These are phyloP conservation scores for Hiodon tergisus DNA, from an alignment of 2,113 vertebrate species.

Conservation along the genomic window DNA sequence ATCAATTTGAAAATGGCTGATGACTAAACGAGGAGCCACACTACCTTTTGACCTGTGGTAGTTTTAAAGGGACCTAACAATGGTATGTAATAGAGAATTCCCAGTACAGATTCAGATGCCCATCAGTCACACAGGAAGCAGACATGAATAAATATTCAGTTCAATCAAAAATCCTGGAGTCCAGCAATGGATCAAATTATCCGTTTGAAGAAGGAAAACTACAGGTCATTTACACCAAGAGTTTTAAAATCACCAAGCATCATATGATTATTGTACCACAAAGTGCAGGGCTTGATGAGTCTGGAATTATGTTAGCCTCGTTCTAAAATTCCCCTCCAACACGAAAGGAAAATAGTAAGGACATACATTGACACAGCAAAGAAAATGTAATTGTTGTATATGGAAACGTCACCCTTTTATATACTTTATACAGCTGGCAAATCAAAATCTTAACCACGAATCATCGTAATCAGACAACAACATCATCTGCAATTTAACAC, in stretches of 20 bases:
- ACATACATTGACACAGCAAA: slow-evolving; percentile 9
- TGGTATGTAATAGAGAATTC: background rate
- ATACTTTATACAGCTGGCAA: slow-evolving; percentile 21
- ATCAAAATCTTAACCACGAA: slow-evolving; percentile 14
- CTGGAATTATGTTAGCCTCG: background rate
- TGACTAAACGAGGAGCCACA: background rate
- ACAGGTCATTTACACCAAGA: background rate
- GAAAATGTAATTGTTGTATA: slow-evolving; percentile 22
- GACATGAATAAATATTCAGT: background rate
- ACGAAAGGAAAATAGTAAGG: background rate
- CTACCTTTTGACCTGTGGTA: background rate
- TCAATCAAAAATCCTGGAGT: background rate
- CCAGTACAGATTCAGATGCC: background rate
- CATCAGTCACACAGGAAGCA: background rate
- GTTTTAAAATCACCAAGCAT: slow-evolving; percentile 1
- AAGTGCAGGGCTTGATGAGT: background rate
- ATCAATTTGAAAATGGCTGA: background rate
- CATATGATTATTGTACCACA: background rate
- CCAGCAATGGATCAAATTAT: background rate
- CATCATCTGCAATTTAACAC: slow-evolving; percentile 22
- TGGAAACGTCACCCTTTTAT: slow-evolving; percentile 27
- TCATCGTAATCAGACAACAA: slow-evolving; percentile 26
- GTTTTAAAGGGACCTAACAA: background rate
- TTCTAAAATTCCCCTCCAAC: background rate
- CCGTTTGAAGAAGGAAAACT: background rate